Evolutionary conservation across 2,113 vertebrate genomes (phyloP).

Genomic region (Melanostigma gelatinosum): DNA sequence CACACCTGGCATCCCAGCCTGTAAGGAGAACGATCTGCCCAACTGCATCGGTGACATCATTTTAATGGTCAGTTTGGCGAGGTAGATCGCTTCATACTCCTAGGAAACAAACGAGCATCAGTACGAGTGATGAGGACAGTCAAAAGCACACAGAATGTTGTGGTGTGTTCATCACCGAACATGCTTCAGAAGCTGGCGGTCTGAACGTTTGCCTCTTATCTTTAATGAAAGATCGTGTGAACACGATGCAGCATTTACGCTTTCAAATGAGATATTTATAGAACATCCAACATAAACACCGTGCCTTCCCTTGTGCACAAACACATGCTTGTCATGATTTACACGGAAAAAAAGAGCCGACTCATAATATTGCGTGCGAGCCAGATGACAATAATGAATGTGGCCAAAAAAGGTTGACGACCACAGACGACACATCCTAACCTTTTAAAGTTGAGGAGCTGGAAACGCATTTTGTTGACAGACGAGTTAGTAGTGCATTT

Average conservation of each 20-base stretch:
- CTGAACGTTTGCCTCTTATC: not conserved
- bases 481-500: not conserved
- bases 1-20: constrained; percentile 90
- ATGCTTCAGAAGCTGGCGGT: not conserved
- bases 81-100: constrained; percentile 99
- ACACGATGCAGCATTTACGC: not conserved
- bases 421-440: no score
- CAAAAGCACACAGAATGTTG: not conserved
- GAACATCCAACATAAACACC: not conserved
- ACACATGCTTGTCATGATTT: not conserved
- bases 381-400: not conserved
- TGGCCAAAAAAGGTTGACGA: not conserved
- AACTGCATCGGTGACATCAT: constrained; percentile 97
- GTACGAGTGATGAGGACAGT: not conserved
- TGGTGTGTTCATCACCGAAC: not conserved
- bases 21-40: constrained; percentile 90
- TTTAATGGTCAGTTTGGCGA: constrained; percentile 98
- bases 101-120: constrained; percentile 61
- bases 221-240: not conserved
- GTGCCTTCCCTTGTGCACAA: not conserved
- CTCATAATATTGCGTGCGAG: not conserved
- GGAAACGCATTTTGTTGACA: not conserved
- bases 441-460: not conserved
- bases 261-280: not conserved
- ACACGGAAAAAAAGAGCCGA: not conserved